A percentile compares a stretch with the other conserved stretches of the same genome.
These are phyloP conservation scores for Mandrillus leucophaeus DNA, from an alignment of 2,113 vertebrate species.

Conservation along the genomic window DNA sequence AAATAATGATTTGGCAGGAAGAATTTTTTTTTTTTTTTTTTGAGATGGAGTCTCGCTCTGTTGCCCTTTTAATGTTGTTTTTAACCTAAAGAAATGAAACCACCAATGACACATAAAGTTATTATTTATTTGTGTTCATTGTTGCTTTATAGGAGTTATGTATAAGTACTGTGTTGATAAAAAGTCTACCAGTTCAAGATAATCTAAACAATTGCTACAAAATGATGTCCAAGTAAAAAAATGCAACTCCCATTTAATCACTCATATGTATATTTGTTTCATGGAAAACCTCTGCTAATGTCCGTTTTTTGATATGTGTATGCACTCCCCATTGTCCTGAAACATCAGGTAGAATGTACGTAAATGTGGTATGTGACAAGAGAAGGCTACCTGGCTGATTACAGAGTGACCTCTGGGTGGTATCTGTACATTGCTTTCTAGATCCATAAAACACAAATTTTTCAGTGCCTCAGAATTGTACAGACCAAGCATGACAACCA, in stretches of 20 bases:
- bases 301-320: background rate
- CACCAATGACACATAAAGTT: background rate
- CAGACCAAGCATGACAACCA: background rate
- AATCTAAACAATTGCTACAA: background rate
- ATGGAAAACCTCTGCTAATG: background rate
- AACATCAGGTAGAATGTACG: background rate
- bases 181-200: background rate
- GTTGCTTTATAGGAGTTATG: background rate
- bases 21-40: background rate
- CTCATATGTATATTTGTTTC: background rate
- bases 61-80: background rate
- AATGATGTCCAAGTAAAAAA: constrained; percentile 37
- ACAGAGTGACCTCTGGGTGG: background rate
- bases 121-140: background rate
- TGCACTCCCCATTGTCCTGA: background rate
- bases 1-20: background rate
- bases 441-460: background rate
- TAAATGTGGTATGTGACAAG: background rate
- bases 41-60: no score
- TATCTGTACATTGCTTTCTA: background rate
- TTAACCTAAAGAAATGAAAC: background rate
- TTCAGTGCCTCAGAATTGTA: background rate
- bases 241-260: background rate
- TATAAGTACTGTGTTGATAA: background rate
- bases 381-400: background rate